Conservation (phyloP, 2,113 vertebrate species). For the Neolamprologus fasciatus region DNA sequence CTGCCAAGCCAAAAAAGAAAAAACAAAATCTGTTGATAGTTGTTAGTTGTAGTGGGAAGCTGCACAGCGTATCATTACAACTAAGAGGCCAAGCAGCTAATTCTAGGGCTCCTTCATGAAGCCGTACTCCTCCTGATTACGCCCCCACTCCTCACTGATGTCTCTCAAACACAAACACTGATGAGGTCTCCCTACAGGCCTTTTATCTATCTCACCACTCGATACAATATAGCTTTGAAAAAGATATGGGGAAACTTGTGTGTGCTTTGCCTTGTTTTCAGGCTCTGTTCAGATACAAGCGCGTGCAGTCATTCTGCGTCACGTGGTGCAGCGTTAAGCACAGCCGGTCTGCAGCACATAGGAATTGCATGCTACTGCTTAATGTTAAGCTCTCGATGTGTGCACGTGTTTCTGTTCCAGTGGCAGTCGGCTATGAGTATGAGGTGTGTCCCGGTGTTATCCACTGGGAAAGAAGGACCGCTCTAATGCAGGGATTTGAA, state of each 20-base stretch:
- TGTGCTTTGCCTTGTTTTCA: background rate
- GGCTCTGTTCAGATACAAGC: background rate
- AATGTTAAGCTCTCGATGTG: background rate
- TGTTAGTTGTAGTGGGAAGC: constrained; percentile 37
- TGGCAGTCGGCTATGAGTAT: constrained; percentile 95
- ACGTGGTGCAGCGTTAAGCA: background rate
- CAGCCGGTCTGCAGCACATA: background rate
- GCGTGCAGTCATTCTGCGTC: background rate
- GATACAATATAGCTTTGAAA: background rate
- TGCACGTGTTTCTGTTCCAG: constrained; percentile 68
- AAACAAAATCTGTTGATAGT: constrained; percentile 1
- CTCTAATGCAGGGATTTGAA: constrained; percentile 90
- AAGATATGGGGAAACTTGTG: background rate
- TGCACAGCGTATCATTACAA: constrained; percentile 54
- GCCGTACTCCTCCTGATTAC: constrained; percentile 55
- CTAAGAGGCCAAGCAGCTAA: constrained; percentile 58
- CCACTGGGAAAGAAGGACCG: constrained; percentile 92
- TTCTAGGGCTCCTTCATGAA: constrained; percentile 59
- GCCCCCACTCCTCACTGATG: constrained; percentile 48
- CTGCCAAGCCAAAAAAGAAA: background rate
- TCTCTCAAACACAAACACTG: constrained; percentile 33
- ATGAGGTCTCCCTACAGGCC: constrained; percentile 37
- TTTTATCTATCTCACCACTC: constrained; percentile 39
- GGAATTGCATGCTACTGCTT: background rate
- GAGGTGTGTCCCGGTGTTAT: constrained; percentile 88